Percentiles rank a stretch among this genome's conserved stretches.
Conservation (phyloP, 2,113 vertebrate species). For the Pica pica region DNA sequence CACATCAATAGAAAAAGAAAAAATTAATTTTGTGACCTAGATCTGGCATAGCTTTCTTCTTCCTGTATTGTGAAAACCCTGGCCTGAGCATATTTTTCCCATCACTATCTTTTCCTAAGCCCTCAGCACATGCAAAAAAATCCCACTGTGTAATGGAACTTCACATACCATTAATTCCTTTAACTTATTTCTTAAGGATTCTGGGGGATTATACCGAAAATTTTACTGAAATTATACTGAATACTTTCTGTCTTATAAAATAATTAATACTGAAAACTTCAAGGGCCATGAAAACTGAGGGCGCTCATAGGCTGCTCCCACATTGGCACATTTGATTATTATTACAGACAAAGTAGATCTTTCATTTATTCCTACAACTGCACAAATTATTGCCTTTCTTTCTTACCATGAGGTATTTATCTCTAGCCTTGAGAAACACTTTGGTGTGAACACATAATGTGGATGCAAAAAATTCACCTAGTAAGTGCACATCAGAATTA, state of each 20-base stretch:
- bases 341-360: neutral
- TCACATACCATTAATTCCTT: neutral
- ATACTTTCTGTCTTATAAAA: neutral
- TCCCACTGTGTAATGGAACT: neutral
- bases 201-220: neutral
- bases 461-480: neutral
- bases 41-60: neutral
- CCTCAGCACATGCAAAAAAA: neutral
- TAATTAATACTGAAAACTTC: neutral
- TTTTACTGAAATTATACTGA: neutral
- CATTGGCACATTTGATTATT: neutral
- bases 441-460: neutral
- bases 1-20: neutral
- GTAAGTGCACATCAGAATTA: neutral
- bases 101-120: neutral
- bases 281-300: neutral
- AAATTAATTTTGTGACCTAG: neutral
- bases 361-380: neutral
- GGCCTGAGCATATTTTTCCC: neutral
- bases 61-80: neutral
- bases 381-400: neutral
- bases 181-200: neutral
- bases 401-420: neutral
- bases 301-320: neutral
- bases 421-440: neutral